Conservation (phyloP, 2,888 invertebrate species). For the Eudasyphora cyanicolor region DNA sequence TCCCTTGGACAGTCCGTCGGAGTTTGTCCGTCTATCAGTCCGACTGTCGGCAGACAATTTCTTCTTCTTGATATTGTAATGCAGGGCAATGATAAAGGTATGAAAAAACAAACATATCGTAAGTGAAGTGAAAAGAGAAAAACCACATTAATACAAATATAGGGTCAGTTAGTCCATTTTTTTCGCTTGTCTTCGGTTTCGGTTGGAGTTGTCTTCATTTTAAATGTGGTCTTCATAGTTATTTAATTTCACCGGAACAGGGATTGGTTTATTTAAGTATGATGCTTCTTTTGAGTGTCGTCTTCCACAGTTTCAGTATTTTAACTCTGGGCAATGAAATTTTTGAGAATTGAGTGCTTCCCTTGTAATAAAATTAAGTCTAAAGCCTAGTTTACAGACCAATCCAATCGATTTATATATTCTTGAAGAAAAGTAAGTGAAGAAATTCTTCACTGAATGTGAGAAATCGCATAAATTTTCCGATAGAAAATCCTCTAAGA, state of each 20-base stretch:
- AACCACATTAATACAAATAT: constrained; percentile 19
- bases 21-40: background rate
- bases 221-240: background rate
- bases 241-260: background rate
- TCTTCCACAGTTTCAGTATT: background rate
- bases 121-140: constrained; percentile 7
- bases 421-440: no score
- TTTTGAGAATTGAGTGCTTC: background rate
- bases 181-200: background rate
- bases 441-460: no score
- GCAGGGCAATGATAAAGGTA: constrained; percentile 1
- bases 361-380: constrained; percentile 4
- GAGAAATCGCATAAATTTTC: no score
- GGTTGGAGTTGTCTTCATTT: background rate
- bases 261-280: background rate
- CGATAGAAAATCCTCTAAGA: no score
- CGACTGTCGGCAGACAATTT: background rate
- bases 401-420: no score
- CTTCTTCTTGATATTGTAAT: background rate
- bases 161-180: background rate
- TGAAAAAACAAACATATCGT: background rate
- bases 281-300: background rate
- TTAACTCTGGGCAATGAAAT: background rate
- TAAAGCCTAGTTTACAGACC: no score
- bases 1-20: background rate